Evolutionary conservation across 1,140 invertebrate genomes (phyloP).

Genomic region (Galleria mellonella): DNA sequence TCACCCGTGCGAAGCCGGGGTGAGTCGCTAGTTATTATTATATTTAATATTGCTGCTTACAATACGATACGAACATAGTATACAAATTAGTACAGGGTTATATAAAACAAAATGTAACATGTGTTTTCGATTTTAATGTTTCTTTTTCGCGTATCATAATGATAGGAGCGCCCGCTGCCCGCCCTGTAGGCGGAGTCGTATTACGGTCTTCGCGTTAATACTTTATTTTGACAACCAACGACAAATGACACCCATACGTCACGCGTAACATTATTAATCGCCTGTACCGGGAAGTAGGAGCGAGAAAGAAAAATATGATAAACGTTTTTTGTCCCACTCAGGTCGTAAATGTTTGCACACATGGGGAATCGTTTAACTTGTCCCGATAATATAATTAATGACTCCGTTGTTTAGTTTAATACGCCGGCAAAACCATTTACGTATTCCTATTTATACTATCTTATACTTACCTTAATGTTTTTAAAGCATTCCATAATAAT

Average conservation of each 20-base stretch:
- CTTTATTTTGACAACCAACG: conserved; percentile 50
- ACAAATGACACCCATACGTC: conserved; percentile 41
- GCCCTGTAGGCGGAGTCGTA: conserved; percentile 32
- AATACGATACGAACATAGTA: too few relatives aligned
- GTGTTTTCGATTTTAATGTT: too few relatives aligned
- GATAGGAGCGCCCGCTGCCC: conserved; percentile 2
- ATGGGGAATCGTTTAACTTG: conserved; percentile 16
- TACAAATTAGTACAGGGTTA: too few relatives aligned
- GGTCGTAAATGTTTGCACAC: conserved; percentile 17
- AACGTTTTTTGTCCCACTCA: conserved; percentile 10
- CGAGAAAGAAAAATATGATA: conserved; percentile 8
- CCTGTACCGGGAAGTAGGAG: conserved; percentile 26
- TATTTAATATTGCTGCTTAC: too few relatives aligned
- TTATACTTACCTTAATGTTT: too few relatives aligned
- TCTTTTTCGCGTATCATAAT: too few relatives aligned
- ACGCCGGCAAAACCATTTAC: neutral
- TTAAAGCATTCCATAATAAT: too few relatives aligned
- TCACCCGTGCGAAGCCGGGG: too few relatives aligned
- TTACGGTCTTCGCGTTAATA: conserved; percentile 29
- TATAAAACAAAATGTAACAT: too few relatives aligned
- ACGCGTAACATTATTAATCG: conserved; percentile 28
- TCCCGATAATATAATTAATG: conserved; percentile 25
- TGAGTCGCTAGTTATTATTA: too few relatives aligned
- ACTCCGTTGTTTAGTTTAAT: conserved; percentile 21
- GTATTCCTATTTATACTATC: too few relatives aligned